Base-by-base conservation (phyloP, 1,140 invertebrate genomes). In the Radopholus similis region DNA sequence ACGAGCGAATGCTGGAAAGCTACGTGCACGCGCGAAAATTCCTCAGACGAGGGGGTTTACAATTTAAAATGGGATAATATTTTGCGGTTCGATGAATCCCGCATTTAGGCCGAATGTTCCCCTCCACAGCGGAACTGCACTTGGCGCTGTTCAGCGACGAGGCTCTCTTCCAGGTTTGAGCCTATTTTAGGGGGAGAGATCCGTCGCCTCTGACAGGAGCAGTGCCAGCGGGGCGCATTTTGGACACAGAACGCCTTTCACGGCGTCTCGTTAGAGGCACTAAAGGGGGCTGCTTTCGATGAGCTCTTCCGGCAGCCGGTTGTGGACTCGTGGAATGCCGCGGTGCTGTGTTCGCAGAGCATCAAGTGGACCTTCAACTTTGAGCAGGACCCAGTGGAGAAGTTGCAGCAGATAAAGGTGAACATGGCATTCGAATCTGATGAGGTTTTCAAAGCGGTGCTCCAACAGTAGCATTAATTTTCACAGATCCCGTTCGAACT, bases 121-220 rank as follows among this genome's bases (percentile, higher is more conserved):
- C 95, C 40, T 90, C 91, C 2, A 88, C 91, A 83, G 95, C 94
- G 54, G 93, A 97, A 85, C 84, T 99, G 11, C 94, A 97, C 78
- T 90, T 98, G 81, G 93, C 93, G n/a, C 94, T 96, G 2, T 99
- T 99, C 83, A 93, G 90, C 59, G 95, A 99, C 84, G 95, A 98
- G 85, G 90, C 91, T 49, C 87, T 98, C 5, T 98, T 92, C 81
- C 94, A n/a, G n/a, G n/a, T n/a, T n/a, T n/a, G n/a, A n/a, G n/a
- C n/a, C n/a, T n/a, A n/a, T n/a, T n/a, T n/a, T n/a, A n/a, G n/a
- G n/a, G n/a, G n/a, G n/a, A n/a, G n/a, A n/a, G n/a, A n/a, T n/a
- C n/a, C n/a, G n/a, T n/a, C n/a, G n/a, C n/a, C n/a, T n/a, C n/a
- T n/a, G n/a, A n/a, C n/a, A 95, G 89, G 95, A 99, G 84, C 94